Evolutionary conservation across 2,888 invertebrate genomes (phyloP).

Genomic region (Synanthedon formicaeformis): DNA sequence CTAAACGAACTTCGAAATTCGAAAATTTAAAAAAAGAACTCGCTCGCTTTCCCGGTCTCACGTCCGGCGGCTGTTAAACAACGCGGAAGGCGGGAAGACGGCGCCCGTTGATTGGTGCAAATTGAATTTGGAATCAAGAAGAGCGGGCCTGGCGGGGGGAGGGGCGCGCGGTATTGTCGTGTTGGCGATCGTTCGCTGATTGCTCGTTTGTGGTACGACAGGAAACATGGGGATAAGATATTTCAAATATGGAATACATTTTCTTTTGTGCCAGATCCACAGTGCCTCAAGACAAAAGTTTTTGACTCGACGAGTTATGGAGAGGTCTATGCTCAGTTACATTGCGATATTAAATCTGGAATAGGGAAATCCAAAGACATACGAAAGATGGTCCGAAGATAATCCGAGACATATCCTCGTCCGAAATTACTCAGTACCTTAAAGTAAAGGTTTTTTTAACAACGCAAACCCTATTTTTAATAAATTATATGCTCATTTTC

Average conservation of each 20-base stretch:
- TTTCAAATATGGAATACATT: neutral
- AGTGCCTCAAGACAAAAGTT: no score
- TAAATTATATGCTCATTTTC: no score
- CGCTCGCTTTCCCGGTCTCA: slow-evolving; percentile 13
- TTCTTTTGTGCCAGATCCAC: no score
- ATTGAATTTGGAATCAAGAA: slow-evolving; percentile 68
- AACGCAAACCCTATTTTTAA: no score
- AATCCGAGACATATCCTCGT: no score
- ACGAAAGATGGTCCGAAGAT: no score
- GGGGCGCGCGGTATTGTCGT: slow-evolving; percentile 54
- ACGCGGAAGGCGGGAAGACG: slow-evolving; percentile 66
- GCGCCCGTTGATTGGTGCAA: slow-evolving; percentile 68
- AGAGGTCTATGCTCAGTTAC: no score
- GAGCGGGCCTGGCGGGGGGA: slow-evolving; percentile 16
- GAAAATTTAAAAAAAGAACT: neutral
- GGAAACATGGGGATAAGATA: slow-evolving; percentile 24
- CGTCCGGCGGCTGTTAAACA: slow-evolving; percentile 42
- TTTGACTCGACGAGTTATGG: no score
- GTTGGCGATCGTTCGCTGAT: slow-evolving; percentile 69
- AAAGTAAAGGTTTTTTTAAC: no score
- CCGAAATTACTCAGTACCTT: no score
- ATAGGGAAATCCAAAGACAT: no score
- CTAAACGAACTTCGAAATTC: neutral
- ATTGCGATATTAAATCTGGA: no score
- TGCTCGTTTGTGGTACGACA: slow-evolving; percentile 65